Evolutionary conservation across 2,797 vertebrate species (phyloP).

Genomic region (Sparus aurata): DNA sequence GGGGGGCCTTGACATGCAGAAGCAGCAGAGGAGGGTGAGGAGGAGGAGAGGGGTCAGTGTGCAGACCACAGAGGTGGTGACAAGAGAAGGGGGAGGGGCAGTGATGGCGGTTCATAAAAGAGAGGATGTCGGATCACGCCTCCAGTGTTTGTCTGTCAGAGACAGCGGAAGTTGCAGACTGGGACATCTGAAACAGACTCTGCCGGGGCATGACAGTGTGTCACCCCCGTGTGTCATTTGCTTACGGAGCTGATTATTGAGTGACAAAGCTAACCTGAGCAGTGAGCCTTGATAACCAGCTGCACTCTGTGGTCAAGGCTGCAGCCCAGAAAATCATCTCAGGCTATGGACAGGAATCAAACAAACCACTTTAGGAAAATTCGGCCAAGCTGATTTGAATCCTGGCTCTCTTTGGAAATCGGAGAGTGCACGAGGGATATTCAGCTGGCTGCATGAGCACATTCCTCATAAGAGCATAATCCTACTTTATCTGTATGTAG

Average conservation of each 20-base stretch:
- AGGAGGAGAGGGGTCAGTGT: conserved; percentile 54
- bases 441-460: conserved; percentile 13
- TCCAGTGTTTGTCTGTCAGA: conserved; percentile 49
- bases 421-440: conserved; percentile 7
- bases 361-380: conserved; percentile 64
- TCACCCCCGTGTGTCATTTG: conserved; percentile 20
- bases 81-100: conserved; percentile 9
- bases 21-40: conserved; percentile 43
- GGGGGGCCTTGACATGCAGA: conserved; percentile 52
- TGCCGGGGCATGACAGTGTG: conserved; percentile 2
- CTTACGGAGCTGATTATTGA: conserved; percentile 34
- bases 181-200: conserved; percentile 43
- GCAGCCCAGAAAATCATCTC: conserved; percentile 21
- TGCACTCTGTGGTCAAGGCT: conserved; percentile 26
- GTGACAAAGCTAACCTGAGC: conserved; percentile 37
- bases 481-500: conserved; percentile 15
- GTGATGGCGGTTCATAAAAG: conserved; percentile 59
- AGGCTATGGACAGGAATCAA: conserved; percentile 38
- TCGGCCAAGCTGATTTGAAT: conserved; percentile 62
- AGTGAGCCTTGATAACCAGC: conserved; percentile 15
- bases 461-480: conserved; percentile 27
- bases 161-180: conserved; percentile 21
- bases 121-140: conserved; percentile 48
- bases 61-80: conserved; percentile 20
- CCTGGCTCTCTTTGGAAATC: conserved; percentile 44